phyloP scores from a whole-genome alignment of 2,888 invertebrate species.

The Spodoptera littoralis region DNA sequence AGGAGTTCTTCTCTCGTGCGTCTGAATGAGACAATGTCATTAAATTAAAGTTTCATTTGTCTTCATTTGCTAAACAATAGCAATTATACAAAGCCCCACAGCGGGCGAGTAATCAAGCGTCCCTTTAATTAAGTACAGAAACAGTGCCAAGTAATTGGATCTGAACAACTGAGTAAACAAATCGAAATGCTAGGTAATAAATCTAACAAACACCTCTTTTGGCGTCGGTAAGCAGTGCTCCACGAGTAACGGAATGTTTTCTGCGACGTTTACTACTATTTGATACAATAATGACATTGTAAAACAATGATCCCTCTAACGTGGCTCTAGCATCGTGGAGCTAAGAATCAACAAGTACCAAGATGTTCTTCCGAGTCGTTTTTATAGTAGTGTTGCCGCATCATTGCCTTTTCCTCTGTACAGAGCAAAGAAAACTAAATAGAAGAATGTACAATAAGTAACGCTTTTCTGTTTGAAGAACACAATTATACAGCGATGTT shows the following conservation, averaged over 20 bases:
- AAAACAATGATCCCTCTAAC: conserved; percentile 22
- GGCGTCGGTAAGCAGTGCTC: conserved; percentile 74
- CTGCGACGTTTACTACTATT: conserved; percentile 43
- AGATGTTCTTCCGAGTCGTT: conserved; percentile 7
- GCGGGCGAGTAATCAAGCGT: conserved; percentile 89
- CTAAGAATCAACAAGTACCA: conserved; percentile 50
- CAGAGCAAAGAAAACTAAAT: conserved; percentile 4
- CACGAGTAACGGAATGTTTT: conserved; percentile 45
- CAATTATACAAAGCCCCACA: conserved; percentile 89
- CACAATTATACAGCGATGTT: neutral
- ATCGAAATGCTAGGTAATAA: conserved; percentile 88
- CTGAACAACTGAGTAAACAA: conserved; percentile 89
- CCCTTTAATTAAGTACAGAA: conserved; percentile 89
- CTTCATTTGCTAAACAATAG: conserved; percentile 89
- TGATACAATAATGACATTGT: conserved; percentile 31
- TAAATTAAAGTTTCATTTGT: conserved; percentile 89
- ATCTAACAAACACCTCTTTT: conserved; percentile 87
- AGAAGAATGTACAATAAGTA: neutral
- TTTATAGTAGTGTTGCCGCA: conserved; percentile 15
- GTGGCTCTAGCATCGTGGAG: conserved; percentile 1
- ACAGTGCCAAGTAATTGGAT: conserved; percentile 89
- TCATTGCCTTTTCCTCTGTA: conserved; percentile 14
- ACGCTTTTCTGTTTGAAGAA: neutral
- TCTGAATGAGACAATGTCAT: conserved; percentile 87
- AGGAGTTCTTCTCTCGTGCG: conserved; percentile 78